Conservation (phyloP, 2,113 vertebrate genomes). For the Dolichallabes microphthalmus region DNA sequence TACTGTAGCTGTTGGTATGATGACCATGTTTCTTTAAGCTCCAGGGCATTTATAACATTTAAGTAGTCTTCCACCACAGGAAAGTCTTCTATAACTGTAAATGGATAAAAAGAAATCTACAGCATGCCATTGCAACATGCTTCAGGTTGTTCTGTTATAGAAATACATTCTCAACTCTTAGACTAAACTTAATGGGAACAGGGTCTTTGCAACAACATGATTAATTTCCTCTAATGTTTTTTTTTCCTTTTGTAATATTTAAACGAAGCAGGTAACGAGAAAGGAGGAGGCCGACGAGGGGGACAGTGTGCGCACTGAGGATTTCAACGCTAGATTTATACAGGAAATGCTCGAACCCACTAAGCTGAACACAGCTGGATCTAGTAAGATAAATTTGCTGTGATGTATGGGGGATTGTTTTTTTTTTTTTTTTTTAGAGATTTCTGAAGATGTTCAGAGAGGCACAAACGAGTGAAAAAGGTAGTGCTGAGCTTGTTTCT, state of each 20-base stretch:
- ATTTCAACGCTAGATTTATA: constrained; percentile 69
- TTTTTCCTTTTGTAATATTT: not conserved
- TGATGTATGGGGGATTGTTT: not conserved
- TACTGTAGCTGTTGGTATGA: not conserved
- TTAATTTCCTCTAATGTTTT: not conserved
- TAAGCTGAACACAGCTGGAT: constrained; percentile 11
- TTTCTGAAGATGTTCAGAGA: not conserved
- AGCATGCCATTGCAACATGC: not conserved
- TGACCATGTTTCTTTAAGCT: not conserved
- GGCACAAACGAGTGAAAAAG: not conserved
- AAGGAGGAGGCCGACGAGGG: constrained; percentile 47
- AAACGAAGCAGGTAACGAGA: not conserved
- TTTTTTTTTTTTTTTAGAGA: not conserved
- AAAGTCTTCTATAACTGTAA: not conserved
- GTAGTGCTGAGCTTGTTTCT: not conserved
- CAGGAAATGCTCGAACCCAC: constrained; percentile 67
- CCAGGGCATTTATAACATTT: not conserved
- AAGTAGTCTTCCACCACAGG: not conserved
- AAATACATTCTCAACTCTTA: not conserved
- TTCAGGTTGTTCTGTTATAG: not conserved
- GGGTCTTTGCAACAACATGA: not conserved
- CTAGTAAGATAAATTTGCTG: not conserved
- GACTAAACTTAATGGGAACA: not conserved
- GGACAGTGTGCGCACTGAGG: constrained; percentile 77
- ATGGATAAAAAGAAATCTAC: not conserved